These are phyloP conservation scores for Probaryconus sp. DNA, from an alignment of 1,140 invertebrate species.

Conservation along the genomic window DNA sequence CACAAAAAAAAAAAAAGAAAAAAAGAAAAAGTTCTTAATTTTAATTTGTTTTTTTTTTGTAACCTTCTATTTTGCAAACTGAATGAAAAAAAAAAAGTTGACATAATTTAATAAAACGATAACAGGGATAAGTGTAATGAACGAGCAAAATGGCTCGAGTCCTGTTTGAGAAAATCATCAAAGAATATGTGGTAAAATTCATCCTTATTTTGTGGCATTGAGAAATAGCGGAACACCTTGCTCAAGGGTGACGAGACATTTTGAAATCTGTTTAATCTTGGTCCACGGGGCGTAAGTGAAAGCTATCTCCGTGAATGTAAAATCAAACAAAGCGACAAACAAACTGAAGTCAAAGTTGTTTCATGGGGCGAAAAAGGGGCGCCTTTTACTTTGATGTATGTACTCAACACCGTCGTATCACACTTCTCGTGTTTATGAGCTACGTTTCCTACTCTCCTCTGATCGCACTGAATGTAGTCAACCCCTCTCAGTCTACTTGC, in stretches of 20 bases:
- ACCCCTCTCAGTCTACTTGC: conserved; percentile 65
- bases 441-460: conserved; percentile 56
- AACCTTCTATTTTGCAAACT: too few relatives aligned
- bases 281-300: conserved; percentile 75
- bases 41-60: too few relatives aligned
- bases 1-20: too few relatives aligned
- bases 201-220: conserved; percentile 43
- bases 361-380: conserved; percentile 62
- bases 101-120: too few relatives aligned
- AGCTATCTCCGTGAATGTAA: conserved; percentile 77
- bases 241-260: conserved; percentile 68
- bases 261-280: conserved; percentile 79
- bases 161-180: conserved; percentile 54
- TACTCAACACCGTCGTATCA: conserved; percentile 68
- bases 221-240: conserved; percentile 47
- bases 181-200: conserved; percentile 41
- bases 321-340: conserved; percentile 79
- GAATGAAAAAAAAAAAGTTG: too few relatives aligned
- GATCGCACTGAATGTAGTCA: conserved; percentile 64
- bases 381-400: conserved; percentile 68
- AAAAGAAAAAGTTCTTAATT: too few relatives aligned
- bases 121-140: too few relatives aligned
- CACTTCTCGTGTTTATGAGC: conserved; percentile 73
- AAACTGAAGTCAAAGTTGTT: conserved; percentile 72
- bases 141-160: too few relatives aligned